Evolutionary conservation across 2,888 invertebrate species (phyloP), one percentile per base, ranked within the genome.

Genomic region (Pimpla rufipes): DNA sequence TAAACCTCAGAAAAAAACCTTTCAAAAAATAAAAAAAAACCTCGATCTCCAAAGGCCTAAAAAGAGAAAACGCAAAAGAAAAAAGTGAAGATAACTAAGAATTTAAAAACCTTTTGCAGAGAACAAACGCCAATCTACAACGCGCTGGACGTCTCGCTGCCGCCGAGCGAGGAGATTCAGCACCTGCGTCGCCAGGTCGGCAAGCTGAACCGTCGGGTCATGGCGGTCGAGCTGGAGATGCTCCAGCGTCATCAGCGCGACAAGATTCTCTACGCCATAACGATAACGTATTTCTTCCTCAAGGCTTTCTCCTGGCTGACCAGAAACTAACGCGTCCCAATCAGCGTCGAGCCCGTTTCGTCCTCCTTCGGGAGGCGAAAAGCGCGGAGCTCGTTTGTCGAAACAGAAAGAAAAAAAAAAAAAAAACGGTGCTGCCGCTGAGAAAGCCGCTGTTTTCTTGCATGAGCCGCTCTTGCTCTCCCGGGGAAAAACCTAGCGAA

Each of bases 221-320:
- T 98, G 94, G 96, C 97, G 6, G 95, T 98, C 85, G 98, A 98
- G 94, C 95, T 98, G 84, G 98, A 98, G 89, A 96, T 97, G 91
- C 94, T 97, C 88, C 97, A 97, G 90, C 95, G 98, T 81, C 96
- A 97, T 89, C 97, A 98, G 91, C 96, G 97, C 87, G 98, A 98
- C 91, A 97, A 98, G 91, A 95, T 98, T 89, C 94, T 98, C 64
- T 97, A 97, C 91, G 97, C 97, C 81, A 94, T 97, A 88, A 97
- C 98, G 37, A 95, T 98, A 88, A 97, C 97, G 40, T 98, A 98
- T 93, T 95, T 98, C 93, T 94, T 98, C 87, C 94, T 98, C 88
- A 98, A 98, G 94, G 95, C 97, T 71, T 96, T 98, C 87, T 95
- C 97, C 89, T 98, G 98, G 98, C 94, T 98, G 88, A 96, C 95